Evolutionary conservation across 2,888 invertebrate species (phyloP), one percentile per base, ranked within the genome.

Genomic region (Cabera pusaria): DNA sequence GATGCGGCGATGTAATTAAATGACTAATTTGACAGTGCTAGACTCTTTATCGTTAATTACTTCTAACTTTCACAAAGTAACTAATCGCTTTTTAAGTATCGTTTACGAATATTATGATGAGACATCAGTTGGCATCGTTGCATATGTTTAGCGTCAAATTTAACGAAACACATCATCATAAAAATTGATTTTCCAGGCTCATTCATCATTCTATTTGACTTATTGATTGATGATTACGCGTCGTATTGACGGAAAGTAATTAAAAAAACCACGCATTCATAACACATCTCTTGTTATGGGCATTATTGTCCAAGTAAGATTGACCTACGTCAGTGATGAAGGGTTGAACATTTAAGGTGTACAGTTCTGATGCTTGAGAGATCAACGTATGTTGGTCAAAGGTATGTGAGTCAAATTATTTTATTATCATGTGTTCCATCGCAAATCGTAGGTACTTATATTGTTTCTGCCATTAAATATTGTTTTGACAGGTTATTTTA

Each of bases 121-220:
- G 52, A 58, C 53, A 52, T 50, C 56, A 39, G 48, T 53, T 55
- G 54, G 49, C 23, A 21, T 26, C 32, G 44, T 74, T 60, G 61
- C 56, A 64, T 56, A 62, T 74, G 73, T 75, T 87, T 86, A 87
- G 71, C 77, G 87, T 88, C 86, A 85, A 76, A 87, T 87, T 87
- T 85, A 64, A 65, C 68, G 72, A 78, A 81, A 78, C 72, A 78
- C 72, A 74, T 78, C 81, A 84, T 82, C 79, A 72, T 59, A 55
- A 64, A 73, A 79, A 85, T 84, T 83, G 81, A 79, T 84, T 87
- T 77, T 72, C 69, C 64, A 41, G 66, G 59, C 58, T 56, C 74
- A 71, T 81, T 73, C 76, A 88, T 88, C 80, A 86, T 81, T 86
- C 83, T 77, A 56, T 62, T 64, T 74, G 82, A 83, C 76, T 84